phyloP scores from a whole-genome alignment of 2,113 vertebrate genomes.

The Eira barbara region DNA sequence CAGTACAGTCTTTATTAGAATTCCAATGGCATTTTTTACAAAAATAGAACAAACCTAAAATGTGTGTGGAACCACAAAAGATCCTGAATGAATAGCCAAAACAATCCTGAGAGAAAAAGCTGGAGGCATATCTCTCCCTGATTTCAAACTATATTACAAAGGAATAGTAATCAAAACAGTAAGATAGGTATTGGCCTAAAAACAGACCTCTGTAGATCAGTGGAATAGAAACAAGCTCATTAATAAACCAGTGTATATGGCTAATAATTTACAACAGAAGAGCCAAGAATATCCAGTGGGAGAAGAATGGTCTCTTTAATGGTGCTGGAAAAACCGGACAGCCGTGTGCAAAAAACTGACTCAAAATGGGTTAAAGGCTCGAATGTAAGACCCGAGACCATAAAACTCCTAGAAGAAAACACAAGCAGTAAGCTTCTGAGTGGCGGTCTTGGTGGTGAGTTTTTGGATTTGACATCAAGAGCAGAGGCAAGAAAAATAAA shows the following conservation, averaged over 20 bases:
- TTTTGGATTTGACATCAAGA: background rate
- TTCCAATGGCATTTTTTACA: background rate
- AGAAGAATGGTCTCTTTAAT: background rate
- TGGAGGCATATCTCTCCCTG: background rate
- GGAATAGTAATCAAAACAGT: background rate
- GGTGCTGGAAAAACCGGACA: background rate
- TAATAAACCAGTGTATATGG: background rate
- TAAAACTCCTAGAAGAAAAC: background rate
- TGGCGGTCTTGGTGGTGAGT: background rate
- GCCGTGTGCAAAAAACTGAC: background rate
- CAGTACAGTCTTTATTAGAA: background rate
- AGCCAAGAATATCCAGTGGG: background rate
- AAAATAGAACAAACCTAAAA: background rate
- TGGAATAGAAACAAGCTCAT: background rate
- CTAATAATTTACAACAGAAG: background rate
- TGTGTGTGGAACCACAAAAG: background rate
- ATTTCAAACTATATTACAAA: background rate
- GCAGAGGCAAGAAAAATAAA: background rate
- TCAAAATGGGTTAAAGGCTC: background rate
- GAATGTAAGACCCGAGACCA: background rate
- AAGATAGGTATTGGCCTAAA: background rate
- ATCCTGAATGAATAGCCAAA: background rate
- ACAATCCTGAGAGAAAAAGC: background rate
- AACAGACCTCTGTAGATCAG: background rate
- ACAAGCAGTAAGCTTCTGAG: background rate